Evolutionary conservation across 2,797 vertebrate genomes (phyloP), one percentile per base, ranked within the genome.

Genomic region (Falco peregrinus): DNA sequence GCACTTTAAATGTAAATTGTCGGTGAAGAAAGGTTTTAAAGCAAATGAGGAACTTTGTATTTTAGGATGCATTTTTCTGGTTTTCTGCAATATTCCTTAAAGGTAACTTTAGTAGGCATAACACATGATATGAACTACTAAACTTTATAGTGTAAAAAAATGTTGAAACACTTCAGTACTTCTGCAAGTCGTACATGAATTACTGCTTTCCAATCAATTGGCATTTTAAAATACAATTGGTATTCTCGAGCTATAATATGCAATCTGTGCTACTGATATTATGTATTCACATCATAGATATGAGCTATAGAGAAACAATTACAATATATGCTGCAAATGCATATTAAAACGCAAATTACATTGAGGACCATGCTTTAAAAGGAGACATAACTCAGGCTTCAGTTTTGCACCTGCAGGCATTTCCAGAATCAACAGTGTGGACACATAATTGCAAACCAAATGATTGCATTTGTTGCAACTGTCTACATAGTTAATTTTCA

Each of bases 321-420:
- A 84, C 59, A 69, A 74, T 88, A 73, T 84, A 84, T 91, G 35
- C 89, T 86, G 47, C 37, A 94, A 95, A 91, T 70, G 67, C 59
- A 74, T 88, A 93, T 93, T 93, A 91, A 94, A 87, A 84, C 6
- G 0, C 39, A 91, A 92, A 96, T 94, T 87, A 69, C 70, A 76
- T 90, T 87, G 90, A 94, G 35, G 69, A 86, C 13, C 13, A 33
- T 29, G 33, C 33, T 97, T 95, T 92, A 80, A 91, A 92, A 95
- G 56, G 28, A 93, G 31, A 68, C 53, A 73, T 77, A 91, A 88
- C 33, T 41, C 41, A 67, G 57, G 35, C 68, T 87, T 77, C 73
- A 92, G 85, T 97, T 95, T 85, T 95, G 65, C 89, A 96, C 89
- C 93, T 95, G 96, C 85, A 93, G 65, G 59, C 28, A 56, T 84